Evolutionary conservation across 2,888 invertebrate species (phyloP), one percentile per base, ranked within the genome.

Genomic region (Lasius platythorax): DNA sequence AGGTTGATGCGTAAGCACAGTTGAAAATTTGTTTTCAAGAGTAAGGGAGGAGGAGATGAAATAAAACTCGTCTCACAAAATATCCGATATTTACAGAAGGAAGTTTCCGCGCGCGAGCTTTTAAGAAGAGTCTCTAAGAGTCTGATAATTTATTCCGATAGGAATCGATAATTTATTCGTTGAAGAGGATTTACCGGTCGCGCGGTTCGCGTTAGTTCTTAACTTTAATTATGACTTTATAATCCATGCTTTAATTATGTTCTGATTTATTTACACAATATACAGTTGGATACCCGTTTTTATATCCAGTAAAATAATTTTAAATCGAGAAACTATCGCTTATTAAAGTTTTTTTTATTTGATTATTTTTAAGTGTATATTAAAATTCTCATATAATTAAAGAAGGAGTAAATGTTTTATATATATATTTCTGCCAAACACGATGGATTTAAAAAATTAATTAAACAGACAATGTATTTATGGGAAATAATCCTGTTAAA

Each of bases 101-200:
- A 73, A 72, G 79, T 73, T 81, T 1, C n/a, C 23, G 73, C 61
- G 61, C 58, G 61, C 73, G 23, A 46, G 72, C 73, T 81, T 73
- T 73, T 81, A 81, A 61, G 50, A 53, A 53, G 46, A 73, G 33
- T 46, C 43, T 46, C 79, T 73, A 73, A 81, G 33, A 73, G 73
- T 70, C 72, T 61, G 73, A 81, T 81, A 81, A 81, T 81, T 81
- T 81, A 81, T 81, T 81, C 73, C 73, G 33, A 72, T 73, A 56
- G 40, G 61, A 73, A 72, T 81, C 79, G 79, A 81, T 72, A 73
- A 81, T 81, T 81, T 81, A 81, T 81, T 61, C 46, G 61, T 46
- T 18, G 43, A 2, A 72, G 33, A 79, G 58, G 50, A 53, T 79
- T 72, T 61, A 43, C 58, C 18, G 33, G 33, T 61, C 72, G 50